Evolutionary conservation across 2,888 invertebrate species (phyloP).

Genomic region (Dolomedes plantarius): DNA sequence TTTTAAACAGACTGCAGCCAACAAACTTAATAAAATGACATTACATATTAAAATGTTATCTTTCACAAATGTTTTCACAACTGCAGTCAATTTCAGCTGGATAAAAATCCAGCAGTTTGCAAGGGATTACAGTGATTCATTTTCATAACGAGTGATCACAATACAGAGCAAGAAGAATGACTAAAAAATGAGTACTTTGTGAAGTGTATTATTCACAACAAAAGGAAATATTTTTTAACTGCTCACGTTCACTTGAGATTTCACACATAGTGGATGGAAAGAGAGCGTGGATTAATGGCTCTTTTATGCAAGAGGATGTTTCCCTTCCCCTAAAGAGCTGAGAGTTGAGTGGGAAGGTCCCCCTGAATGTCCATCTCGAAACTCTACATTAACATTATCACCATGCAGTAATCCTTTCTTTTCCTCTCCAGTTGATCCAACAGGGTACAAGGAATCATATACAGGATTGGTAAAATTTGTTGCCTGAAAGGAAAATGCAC

Average conservation of each 20-base stretch:
- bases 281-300: neutral
- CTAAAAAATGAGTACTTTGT: neutral
- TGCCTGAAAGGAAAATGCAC: slow-evolving; percentile 77
- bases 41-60: too few relatives aligned
- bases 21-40: too few relatives aligned
- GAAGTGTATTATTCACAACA: neutral
- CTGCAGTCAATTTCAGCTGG: too few relatives aligned
- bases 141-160: neutral
- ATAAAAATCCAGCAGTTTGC: too few relatives aligned
- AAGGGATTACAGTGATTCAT: too few relatives aligned
- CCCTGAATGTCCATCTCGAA: slow-evolving; percentile 22
- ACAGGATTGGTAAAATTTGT: slow-evolving; percentile 91
- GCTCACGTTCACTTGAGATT: neutral
- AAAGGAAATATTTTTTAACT: neutral
- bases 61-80: too few relatives aligned
- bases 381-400: slow-evolving; percentile 66
- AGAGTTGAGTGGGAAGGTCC: neutral
- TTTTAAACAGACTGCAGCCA: too few relatives aligned
- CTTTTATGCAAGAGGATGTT: slow-evolving; percentile 62
- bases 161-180: neutral
- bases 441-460: slow-evolving; percentile 87
- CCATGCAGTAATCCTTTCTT: slow-evolving; percentile 77
- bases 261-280: slow-evolving; percentile 41
- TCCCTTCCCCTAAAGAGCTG: neutral
- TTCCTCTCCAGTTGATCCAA: slow-evolving; percentile 76